A percentile compares a stretch with the other conserved stretches of the same genome.
These are phyloP conservation scores for Bellardia bayeri DNA, from an alignment of 2,888 invertebrate genomes.

Conservation along the genomic window DNA sequence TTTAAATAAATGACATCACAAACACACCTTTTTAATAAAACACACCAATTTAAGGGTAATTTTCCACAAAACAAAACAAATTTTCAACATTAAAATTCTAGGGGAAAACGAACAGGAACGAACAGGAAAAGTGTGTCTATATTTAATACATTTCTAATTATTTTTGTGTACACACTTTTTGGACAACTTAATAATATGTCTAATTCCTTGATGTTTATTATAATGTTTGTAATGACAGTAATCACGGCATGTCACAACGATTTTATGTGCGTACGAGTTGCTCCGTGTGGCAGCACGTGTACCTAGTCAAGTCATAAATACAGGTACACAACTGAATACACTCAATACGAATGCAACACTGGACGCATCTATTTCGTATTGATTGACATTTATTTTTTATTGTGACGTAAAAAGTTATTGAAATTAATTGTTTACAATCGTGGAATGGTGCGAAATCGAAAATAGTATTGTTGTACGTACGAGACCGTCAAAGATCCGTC, in stretches of 20 bases:
- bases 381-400: too few relatives aligned
- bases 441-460: too few relatives aligned
- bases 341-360: too few relatives aligned
- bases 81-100: constrained; percentile 34
- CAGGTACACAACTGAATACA: too few relatives aligned
- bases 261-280: not conserved
- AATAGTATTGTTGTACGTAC: too few relatives aligned
- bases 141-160: constrained; percentile 23
- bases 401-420: too few relatives aligned
- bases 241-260: constrained; percentile 58
- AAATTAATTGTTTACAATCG: too few relatives aligned
- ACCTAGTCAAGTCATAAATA: too few relatives aligned
- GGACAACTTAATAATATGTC: constrained; percentile 65
- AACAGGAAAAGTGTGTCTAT: not conserved
- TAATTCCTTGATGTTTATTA: constrained; percentile 63
- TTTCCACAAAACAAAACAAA: constrained; percentile 37
- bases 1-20: constrained; percentile 52
- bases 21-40: constrained; percentile 42
- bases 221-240: constrained; percentile 62
- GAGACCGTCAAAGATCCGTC: too few relatives aligned
- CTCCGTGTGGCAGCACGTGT: too few relatives aligned
- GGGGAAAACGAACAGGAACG: not conserved
- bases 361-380: too few relatives aligned
- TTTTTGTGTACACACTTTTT: constrained; percentile 45
- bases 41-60: constrained; percentile 28